phyloP scores from a whole-genome alignment of 1,140 invertebrate species.

The Octopus bimaculoides region DNA sequence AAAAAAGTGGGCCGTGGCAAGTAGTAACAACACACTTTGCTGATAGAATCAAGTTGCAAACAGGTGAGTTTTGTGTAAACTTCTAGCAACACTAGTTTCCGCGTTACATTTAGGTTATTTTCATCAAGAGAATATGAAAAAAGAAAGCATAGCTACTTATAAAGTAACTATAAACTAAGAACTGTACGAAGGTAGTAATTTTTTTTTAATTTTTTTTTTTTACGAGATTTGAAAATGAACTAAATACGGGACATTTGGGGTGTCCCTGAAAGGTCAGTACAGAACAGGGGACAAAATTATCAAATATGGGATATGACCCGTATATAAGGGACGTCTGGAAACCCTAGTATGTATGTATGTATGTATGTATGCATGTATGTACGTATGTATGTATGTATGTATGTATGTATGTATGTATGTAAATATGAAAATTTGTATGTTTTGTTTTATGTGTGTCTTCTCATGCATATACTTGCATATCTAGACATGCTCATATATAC shows the following conservation, averaged over 20 bases:
- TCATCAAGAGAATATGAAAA: not conserved
- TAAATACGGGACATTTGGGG: not conserved
- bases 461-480: no score
- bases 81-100: no score
- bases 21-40: no score
- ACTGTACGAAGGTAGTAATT: not conserved
- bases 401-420: no score
- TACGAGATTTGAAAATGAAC: not conserved
- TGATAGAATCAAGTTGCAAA: no score
- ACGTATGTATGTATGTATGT: no score
- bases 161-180: not conserved
- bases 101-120: not conserved
- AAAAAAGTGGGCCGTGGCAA: no score
- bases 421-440: no score
- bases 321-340: not conserved
- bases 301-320: not conserved
- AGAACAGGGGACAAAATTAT: not conserved
- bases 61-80: no score
- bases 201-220: not conserved
- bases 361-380: no score
- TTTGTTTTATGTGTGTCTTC: no score
- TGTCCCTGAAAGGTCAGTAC: not conserved
- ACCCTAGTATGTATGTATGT: not conserved
- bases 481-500: no score
- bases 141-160: not conserved